phyloP scores from a whole-genome alignment of 2,113 vertebrate genomes.

The Pygathrix nemaeus region DNA sequence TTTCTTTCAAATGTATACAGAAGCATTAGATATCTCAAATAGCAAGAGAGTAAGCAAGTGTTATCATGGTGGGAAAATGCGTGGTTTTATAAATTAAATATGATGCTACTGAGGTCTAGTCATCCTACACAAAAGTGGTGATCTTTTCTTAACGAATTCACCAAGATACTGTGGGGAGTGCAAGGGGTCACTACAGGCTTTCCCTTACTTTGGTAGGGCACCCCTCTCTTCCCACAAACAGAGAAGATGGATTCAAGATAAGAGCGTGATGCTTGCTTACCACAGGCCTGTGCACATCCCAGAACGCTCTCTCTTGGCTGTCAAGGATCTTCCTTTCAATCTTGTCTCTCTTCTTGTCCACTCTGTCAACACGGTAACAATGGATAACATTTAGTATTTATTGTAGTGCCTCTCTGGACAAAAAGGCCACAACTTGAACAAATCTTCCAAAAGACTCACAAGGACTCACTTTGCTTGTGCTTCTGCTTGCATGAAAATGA shows the following conservation, averaged over 20 bases:
- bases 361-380: constrained; percentile 83
- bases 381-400: constrained; percentile 47
- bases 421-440: neutral
- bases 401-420: neutral
- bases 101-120: neutral
- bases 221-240: neutral
- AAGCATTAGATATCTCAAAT: neutral
- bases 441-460: constrained; percentile 56
- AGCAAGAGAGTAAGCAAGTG: neutral
- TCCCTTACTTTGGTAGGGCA: neutral
- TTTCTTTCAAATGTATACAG: neutral
- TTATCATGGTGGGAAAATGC: neutral
- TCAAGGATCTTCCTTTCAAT: constrained; percentile 98
- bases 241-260: neutral
- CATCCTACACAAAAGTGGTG: neutral
- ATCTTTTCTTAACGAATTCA: neutral
- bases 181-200: fast-evolving
- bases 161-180: too few relatives aligned
- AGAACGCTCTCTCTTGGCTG: constrained; percentile 98
- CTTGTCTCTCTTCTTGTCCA: constrained; percentile 99
- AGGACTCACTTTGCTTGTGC: constrained; percentile 98
- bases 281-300: constrained; percentile 98
- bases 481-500: constrained; percentile 99
- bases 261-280: constrained; percentile 82
- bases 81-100: neutral